Conservation (phyloP, 2,113 vertebrate species). For the Balaeniceps rex region DNA sequence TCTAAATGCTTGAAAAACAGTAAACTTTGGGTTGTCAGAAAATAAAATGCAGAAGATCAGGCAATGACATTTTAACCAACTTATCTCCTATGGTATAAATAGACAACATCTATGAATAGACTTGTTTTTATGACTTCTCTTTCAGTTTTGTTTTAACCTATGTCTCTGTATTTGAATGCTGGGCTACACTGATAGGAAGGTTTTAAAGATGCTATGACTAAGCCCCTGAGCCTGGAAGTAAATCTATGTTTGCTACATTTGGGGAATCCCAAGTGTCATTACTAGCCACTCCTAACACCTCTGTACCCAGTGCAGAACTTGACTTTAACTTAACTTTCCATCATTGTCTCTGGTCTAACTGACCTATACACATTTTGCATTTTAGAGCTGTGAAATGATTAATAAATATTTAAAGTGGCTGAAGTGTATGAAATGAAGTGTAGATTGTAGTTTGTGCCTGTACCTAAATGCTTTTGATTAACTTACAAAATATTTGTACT, state of each 20-base stretch:
- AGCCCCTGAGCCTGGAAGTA: neutral
- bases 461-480: neutral
- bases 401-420: neutral
- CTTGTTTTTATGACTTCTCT: neutral
- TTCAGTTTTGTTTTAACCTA: neutral
- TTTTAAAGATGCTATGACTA: neutral
- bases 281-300: neutral
- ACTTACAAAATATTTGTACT: neutral
- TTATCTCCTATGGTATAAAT: neutral
- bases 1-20: neutral
- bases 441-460: neutral
- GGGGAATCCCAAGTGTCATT: neutral
- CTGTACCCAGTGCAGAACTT: neutral
- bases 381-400: neutral
- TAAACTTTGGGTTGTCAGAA: neutral
- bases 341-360: neutral
- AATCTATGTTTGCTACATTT: neutral
- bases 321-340: neutral
- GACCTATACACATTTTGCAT: neutral
- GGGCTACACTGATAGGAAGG: neutral
- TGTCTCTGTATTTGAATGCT: neutral
- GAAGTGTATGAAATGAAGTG: neutral
- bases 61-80: neutral
- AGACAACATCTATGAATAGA: neutral
- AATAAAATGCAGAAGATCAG: neutral